Evolutionary conservation across 2,113 vertebrate species (phyloP).

Genomic region (Piprites chloris): DNA sequence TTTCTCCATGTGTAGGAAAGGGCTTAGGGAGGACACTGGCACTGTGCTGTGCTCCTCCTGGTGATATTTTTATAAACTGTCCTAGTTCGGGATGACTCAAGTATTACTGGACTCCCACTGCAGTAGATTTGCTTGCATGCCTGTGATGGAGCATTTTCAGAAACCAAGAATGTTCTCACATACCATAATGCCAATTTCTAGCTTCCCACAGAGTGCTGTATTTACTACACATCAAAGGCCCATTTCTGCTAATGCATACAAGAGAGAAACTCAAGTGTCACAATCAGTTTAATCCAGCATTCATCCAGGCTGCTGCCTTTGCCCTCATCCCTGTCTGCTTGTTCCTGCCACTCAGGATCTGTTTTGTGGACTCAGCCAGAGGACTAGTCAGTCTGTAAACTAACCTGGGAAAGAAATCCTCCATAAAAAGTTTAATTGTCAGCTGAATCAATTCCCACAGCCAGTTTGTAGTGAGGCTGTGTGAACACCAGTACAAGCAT

Average conservation of each 20-base stretch:
- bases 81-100: neutral
- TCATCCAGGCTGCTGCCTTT: constrained; percentile 22
- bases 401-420: constrained; percentile 1
- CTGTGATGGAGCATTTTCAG: constrained; percentile 8
- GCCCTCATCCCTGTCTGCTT: neutral
- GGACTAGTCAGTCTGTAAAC: neutral
- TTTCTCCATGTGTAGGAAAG: neutral
- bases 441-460: neutral
- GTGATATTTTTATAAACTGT: neutral
- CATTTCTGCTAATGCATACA: constrained; percentile 12
- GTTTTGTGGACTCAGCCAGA: neutral
- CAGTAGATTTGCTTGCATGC: neutral
- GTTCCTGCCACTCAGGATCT: neutral
- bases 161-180: neutral
- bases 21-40: neutral
- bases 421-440: neutral
- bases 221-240: constrained; percentile 35
- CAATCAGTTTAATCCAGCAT: constrained; percentile 33
- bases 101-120: neutral
- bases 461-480: neutral
- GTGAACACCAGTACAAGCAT: neutral
- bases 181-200: neutral
- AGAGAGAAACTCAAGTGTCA: constrained; percentile 37
- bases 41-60: neutral
- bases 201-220: constrained; percentile 12